Base-by-base conservation (phyloP, 2,797 vertebrate genomes). In the Podargus strigoides region DNA sequence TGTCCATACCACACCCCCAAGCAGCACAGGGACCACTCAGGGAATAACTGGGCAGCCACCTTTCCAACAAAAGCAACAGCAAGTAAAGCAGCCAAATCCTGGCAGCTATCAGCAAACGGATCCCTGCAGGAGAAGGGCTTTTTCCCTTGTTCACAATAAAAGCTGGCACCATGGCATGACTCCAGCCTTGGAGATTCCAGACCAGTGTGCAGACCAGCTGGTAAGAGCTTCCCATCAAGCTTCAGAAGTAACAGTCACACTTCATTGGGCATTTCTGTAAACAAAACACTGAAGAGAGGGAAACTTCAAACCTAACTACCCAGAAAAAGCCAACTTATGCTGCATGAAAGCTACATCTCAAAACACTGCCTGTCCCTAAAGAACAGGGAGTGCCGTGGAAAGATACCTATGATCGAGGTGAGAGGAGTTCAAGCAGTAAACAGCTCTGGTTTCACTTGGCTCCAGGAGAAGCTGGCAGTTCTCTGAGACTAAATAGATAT, bases 1-100 rank as follows among this genome's bases (percentile, higher is more conserved):
- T 2, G 1, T 14, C 42, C 0, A 1, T 36, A n/a, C 9, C 66
- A 78, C 32, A 4, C 34, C 53, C 87, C 44, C 0, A 0, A 87
- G 22, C 3, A 27, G 27, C 63, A 85, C 15, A 24, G 36, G 41
- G 53, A 56, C 34, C 27, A 63, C 10, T 32, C 20, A 37, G 17
- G 50, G 90, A 53, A n/a, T 58, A 68, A 49, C 1, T 66, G 64
- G 36, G 64, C 58, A 85, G n/a, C 14, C 68, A 66, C 8, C 28
- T 77, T 63, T 42, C 73, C 58, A 64, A 36, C 14, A 64, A 36
- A 53, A 52, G 12, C 23, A 73, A 39, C 14, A n/a, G n/a, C 41
- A 82, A 66, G 72, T 44, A 41, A 86, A 63, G 30, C 24, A 74
- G 32, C 8, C 13, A 58, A 73, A 50, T 13, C 42, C 56, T 50